Percentiles rank a stretch among this genome's conserved stretches.
phyloP scores from a whole-genome alignment of 2,888 invertebrate genomes.

The Arge pagana region DNA sequence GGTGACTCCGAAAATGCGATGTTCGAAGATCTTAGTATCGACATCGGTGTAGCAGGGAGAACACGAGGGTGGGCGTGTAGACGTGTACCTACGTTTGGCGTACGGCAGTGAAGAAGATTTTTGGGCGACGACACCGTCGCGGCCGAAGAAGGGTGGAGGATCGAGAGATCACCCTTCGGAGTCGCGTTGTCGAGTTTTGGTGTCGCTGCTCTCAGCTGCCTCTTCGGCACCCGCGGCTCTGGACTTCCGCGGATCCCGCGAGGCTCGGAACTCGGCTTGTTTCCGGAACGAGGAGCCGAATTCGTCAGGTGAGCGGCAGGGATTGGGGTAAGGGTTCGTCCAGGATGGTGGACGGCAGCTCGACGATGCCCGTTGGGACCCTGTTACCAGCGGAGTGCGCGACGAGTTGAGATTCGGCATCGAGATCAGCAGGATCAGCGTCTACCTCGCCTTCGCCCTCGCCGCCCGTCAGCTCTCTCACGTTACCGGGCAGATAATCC shows the following conservation, averaged over 20 bases:
- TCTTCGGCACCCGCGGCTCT: conserved; percentile 31
- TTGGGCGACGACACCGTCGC: too few relatives aligned
- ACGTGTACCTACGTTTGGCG: conserved; percentile 5
- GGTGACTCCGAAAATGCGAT: not conserved
- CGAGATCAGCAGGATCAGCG: conserved; percentile 40
- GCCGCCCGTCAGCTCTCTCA: conserved; percentile 54
- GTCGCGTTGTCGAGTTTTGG: too few relatives aligned
- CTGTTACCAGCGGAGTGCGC: too few relatives aligned
- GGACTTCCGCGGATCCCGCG: too few relatives aligned
- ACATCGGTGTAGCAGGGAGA: not conserved
- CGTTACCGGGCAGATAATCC: conserved; percentile 83
- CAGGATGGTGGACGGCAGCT: conserved; percentile 37
- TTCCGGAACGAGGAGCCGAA: too few relatives aligned
- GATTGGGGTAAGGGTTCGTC: conserved; percentile 47
- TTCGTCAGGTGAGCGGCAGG: conserved; percentile 45
- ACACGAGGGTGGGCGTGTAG: conserved; percentile 1
- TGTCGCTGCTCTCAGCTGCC: too few relatives aligned
- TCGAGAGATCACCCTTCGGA: too few relatives aligned
- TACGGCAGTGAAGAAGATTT: not conserved
- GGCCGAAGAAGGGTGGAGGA: too few relatives aligned
- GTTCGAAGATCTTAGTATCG: not conserved
- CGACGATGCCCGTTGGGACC: conserved; percentile 32
- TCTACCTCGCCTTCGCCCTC: conserved; percentile 34
- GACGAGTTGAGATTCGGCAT: conserved; percentile 28
- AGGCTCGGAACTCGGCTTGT: too few relatives aligned